Evolutionary conservation across 2,797 vertebrate species (phyloP).

Genomic region (Sparus aurata): DNA sequence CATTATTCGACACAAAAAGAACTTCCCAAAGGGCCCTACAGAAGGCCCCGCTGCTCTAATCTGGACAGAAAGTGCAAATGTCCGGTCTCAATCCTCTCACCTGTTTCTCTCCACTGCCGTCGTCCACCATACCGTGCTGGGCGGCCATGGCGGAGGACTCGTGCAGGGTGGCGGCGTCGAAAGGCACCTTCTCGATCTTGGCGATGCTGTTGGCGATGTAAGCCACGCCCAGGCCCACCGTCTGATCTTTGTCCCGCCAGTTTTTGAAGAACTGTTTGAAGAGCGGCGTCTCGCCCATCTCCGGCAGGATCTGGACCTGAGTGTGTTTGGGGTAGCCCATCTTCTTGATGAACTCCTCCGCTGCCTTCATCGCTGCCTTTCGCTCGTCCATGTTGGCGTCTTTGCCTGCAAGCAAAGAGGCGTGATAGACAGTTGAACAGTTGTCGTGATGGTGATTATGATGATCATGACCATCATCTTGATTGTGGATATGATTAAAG

Average conservation of each 20-base stretch:
- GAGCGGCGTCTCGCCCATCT: constrained; percentile 95
- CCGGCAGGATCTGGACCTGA: constrained; percentile 95
- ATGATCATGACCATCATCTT: too few relatives aligned
- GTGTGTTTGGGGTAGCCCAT: constrained; percentile 96
- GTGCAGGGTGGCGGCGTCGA: constrained; percentile 92
- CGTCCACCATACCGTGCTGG: constrained; percentile 97
- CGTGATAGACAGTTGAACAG: not conserved
- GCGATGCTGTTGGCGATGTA: constrained; percentile 95
- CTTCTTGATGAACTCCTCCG: constrained; percentile 96
- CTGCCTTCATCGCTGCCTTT: constrained; percentile 93
- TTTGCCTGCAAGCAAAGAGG: constrained; percentile 84
- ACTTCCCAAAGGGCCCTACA: not conserved
- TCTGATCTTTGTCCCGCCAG: constrained; percentile 95
- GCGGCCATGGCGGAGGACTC: constrained; percentile 94
- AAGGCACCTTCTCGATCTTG: constrained; percentile 93
- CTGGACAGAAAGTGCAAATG: not conserved
- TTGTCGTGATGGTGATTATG: too few relatives aligned
- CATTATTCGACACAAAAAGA: too few relatives aligned
- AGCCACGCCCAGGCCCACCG: constrained; percentile 90
- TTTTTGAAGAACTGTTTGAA: constrained; percentile 99
- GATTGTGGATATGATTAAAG: too few relatives aligned
- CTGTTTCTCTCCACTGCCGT: constrained; percentile 93
- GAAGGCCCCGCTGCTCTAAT: not conserved
- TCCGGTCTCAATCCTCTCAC: constrained; percentile 68
- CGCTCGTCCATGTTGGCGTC: constrained; percentile 94